Base-by-base conservation (phyloP, 1,140 invertebrate genomes). In the Papilio aristodemus region DNA sequence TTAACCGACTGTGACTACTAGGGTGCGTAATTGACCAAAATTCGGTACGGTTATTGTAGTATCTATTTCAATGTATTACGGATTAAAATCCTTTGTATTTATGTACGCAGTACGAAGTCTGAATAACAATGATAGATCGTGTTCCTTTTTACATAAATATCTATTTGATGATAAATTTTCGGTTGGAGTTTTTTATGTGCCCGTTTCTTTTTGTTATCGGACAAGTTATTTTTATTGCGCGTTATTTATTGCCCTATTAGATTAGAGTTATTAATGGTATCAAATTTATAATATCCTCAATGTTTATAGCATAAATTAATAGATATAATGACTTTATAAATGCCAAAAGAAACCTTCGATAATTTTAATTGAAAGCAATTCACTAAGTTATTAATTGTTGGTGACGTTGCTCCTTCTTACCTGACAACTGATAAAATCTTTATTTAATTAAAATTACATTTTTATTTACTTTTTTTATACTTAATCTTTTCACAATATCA, bases 61-160 rank as follows among this genome's bases (percentile, higher is more conserved):
- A 19, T 64, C 7, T 64, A 64, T 25, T 1, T 0, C 39, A 6
- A 43, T 7, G 17, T 3, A 13, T 10, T 64, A 64, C 14, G 22
- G 22, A 8, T 4, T 43, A 64, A 11, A 64, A n/a, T 64, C 7
- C 11, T 19, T 41, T 64, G 1, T 25, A 64, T 43, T 41, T 25
- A 32, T 3, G 27, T 2, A 5, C 13, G 37, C 60, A 64, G 9
- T 10, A 25, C n/a, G 43, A 25, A 41, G 6, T 66, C 1, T 43
- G 63, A 46, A 66, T 66, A 66, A 66, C 63, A 66, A 66, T 66
- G 63, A 66, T 66, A 46, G 39, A 66, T 50, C 25, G 63, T 46
- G 22, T 66, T 66, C 63, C 39, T 66, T 66, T 66, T 66, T 50
- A 66, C 63, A 66, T 66, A 66, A 66, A 66, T 66, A 66, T 66